Evolutionary conservation across 1,140 invertebrate species (phyloP).

Genomic region (Temnothorax curvispinosus): DNA sequence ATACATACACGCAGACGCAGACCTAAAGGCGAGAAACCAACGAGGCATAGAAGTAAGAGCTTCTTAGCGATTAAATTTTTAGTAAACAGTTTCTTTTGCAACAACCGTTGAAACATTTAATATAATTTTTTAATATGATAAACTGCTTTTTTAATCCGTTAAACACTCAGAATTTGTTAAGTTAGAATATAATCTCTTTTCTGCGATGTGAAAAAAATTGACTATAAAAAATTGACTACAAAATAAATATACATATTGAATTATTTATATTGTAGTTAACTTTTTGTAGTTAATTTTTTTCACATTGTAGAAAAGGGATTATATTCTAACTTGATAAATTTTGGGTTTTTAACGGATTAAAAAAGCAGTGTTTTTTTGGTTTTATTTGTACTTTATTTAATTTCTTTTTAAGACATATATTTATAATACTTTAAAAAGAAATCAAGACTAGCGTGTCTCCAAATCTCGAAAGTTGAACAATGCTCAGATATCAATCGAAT

Average conservation of each 20-base stretch:
- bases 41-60: slow-evolving; percentile 83
- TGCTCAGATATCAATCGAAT: neutral
- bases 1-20: slow-evolving; percentile 98
- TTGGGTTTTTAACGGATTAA: neutral
- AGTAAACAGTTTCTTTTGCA: neutral
- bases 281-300: neutral
- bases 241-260: neutral
- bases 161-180: neutral
- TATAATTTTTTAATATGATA: too few relatives aligned
- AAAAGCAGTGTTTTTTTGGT: neutral
- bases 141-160: neutral
- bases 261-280: neutral
- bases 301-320: neutral
- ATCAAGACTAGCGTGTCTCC: neutral
- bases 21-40: slow-evolving; percentile 89
- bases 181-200: neutral
- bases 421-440: neutral
- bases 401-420: neutral
- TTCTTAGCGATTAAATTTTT: neutral
- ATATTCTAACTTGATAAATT: neutral
- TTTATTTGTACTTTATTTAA: neutral
- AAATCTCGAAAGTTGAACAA: neutral
- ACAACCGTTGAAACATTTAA: neutral
- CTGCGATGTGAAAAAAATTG: neutral
- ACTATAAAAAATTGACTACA: neutral